Evolutionary conservation across 2,113 vertebrate genomes (phyloP).

Genomic region (Neoarius graeffei): DNA sequence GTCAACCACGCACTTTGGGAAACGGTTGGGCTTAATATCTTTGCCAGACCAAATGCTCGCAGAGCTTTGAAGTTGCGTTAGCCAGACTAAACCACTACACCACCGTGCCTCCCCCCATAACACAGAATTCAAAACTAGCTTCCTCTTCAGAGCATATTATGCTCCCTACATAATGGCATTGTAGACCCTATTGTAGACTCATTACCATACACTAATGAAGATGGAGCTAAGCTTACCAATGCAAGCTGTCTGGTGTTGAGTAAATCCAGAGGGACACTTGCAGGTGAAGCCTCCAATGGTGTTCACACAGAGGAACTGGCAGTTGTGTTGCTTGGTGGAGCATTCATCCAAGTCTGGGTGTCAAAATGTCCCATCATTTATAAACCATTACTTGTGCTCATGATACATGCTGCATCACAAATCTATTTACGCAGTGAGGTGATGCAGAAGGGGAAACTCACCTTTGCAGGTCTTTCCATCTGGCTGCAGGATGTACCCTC

Average conservation of each 20-base stretch:
- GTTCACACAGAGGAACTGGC: conserved; percentile 95
- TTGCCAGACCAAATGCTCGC: too few species aligned
- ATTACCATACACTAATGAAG: neutral
- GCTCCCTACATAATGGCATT: neutral
- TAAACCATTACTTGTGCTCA: neutral
- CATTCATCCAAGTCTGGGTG: conserved; percentile 89
- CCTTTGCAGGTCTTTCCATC: conserved; percentile 94
- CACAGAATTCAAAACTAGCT: neutral
- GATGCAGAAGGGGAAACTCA: conserved; percentile 51
- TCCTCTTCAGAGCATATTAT: neutral
- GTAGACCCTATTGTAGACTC: neutral
- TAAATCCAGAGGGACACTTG: conserved; percentile 89
- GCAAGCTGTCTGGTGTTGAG: conserved; percentile 88
- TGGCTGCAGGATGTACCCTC: conserved; percentile 87
- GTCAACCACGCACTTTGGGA: too few species aligned
- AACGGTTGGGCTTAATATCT: too few species aligned
- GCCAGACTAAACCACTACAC: too few species aligned
- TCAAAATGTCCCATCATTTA: neutral
- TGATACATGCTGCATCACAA: neutral
- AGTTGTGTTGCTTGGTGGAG: conserved; percentile 92
- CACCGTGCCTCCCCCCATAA: neutral
- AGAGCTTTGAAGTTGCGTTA: too few species aligned
- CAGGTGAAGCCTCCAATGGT: conserved; percentile 88
- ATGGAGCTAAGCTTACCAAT: conserved; percentile 75
- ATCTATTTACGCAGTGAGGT: neutral